Base-by-base conservation (phyloP, 2,797 vertebrate genomes). In the Notoglanidium macrostoma region DNA sequence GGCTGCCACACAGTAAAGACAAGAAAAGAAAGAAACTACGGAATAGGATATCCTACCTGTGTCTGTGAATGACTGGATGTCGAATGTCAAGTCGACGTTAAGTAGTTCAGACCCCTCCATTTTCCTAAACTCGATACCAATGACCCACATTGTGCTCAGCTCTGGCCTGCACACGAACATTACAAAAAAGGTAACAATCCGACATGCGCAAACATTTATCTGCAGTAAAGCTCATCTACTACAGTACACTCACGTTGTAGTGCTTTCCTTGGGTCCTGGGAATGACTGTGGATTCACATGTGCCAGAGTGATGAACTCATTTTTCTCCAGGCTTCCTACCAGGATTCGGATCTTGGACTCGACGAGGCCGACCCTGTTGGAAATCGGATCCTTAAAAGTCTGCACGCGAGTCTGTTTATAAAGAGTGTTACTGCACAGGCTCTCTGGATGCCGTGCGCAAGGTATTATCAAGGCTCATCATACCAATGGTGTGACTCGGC, bases 301-400 rank as follows among this genome's bases (percentile, higher is more conserved):
- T 89, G 96, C 96, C 89, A 96, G 92, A 23, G 96, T 97, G 92
- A 98, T 96, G 88, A 95, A 95, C 87, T 96, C 95, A n/a, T 97
- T 97, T 94, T 96, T 97, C 93, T 98, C 97, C 94, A 98, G 92
- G 88, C 95, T 96, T 93, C 96, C 96, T 89, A 98, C 96, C 90
- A 98, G 93, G 82, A 96, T 97, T 89, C 96, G 95, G 91, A 98
- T 97, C 95, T 98, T 98, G 82, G 97, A 98, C 91, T 98, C 97
- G 89, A 98, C 96, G 89, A 98, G 96, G 89, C 97, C 96, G 88
- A 97, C 95, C 97, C 96, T 97, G 93, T 86, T 3, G 23, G 73
- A 80, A 49, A 90, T 54, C 1, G 23, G 40, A 83, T 21, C 63
- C 10, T 83, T 54, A 51, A 68, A 54, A 68, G 10, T 83, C n/a